phyloP scores from a whole-genome alignment of 1,140 invertebrate species.

The Zaprionus kolodkinae region DNA sequence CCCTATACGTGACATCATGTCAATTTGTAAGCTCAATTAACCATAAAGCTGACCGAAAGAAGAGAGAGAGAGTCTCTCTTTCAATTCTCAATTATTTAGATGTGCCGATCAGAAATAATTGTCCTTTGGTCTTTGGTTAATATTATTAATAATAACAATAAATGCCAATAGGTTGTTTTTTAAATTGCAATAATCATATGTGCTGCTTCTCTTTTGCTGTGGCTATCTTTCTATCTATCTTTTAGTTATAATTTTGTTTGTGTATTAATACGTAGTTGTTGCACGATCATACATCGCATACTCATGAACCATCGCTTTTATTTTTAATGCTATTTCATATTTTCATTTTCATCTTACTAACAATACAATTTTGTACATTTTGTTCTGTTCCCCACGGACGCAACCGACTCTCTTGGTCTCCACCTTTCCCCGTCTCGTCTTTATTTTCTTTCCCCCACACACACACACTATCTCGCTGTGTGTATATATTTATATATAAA shows the following conservation, averaged over 20 bases:
- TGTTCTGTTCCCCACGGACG: conserved; percentile 48
- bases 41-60: conserved; percentile 13
- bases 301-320: conserved; percentile 40
- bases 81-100: not conserved
- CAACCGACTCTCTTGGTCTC: conserved; percentile 15
- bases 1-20: conserved; percentile 67
- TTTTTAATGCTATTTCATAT: conserved; percentile 46
- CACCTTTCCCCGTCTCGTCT: conserved; percentile 1
- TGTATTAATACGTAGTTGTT: conserved; percentile 7
- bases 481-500: conserved; percentile 25
- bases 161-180: not conserved
- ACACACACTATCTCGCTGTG: conserved; percentile 37
- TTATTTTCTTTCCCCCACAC: conserved; percentile 11
- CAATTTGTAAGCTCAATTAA: conserved; percentile 66
- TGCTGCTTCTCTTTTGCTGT: not conserved
- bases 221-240: not conserved
- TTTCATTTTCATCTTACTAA: conserved; percentile 74
- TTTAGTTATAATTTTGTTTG: conserved; percentile 11
- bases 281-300: conserved; percentile 53
- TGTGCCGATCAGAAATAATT: not conserved
- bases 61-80: not conserved
- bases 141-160: not conserved
- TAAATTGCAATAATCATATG: not conserved
- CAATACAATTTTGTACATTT: conserved; percentile 78
- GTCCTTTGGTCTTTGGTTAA: not conserved